Conservation (phyloP, 2,113 vertebrate species). For the Gavialis gangeticus region DNA sequence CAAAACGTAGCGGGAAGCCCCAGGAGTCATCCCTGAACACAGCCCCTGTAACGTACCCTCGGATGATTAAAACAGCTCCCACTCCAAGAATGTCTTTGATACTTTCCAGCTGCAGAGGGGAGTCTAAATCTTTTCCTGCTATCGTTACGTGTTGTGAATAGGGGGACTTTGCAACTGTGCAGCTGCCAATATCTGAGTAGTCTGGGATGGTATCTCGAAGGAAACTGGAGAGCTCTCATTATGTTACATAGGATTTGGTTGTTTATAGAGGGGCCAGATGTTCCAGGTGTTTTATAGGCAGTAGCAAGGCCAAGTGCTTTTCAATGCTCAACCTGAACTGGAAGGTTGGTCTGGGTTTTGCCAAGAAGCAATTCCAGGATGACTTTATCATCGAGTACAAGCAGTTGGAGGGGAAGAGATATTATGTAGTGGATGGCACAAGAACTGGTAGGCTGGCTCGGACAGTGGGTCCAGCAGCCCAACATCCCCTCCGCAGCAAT, state of each 20-base stretch:
- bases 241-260: background rate
- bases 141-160: slow-evolving; percentile 18
- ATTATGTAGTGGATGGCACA: background rate
- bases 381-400: background rate
- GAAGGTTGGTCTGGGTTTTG: background rate
- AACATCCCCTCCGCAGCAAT: background rate
- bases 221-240: background rate
- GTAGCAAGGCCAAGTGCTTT: background rate
- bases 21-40: background rate
- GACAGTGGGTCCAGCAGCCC: background rate
- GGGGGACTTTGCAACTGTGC: background rate
- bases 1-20: background rate
- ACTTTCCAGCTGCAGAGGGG: slow-evolving; percentile 43
- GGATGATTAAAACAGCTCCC: background rate
- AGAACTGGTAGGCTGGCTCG: background rate
- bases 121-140: background rate
- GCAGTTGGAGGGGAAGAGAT: background rate
- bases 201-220: background rate
- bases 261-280: background rate
- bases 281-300: background rate
- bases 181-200: background rate
- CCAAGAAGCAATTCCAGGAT: background rate
- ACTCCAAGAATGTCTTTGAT: background rate
- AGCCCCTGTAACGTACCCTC: background rate
- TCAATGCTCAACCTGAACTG: background rate